Conservation (phyloP, 2,797 vertebrate genomes). For the Lycodopsis pacificus region DNA sequence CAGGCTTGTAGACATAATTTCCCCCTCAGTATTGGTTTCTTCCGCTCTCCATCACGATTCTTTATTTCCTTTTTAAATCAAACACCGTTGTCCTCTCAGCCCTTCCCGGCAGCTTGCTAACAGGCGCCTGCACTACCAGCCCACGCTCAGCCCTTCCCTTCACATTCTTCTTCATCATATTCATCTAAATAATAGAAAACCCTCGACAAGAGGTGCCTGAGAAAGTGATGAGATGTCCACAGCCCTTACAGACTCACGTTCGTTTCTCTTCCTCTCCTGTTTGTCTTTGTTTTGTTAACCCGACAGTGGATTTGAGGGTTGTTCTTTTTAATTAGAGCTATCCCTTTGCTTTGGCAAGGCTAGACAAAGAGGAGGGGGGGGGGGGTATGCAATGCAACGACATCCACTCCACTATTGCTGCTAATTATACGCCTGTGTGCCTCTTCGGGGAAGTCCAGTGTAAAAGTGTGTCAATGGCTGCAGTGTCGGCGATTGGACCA, state of each 20-base stretch:
- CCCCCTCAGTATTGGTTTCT: constrained; percentile 2
- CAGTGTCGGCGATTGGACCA: constrained; percentile 53
- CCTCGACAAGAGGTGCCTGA: constrained; percentile 43
- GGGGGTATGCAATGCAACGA: constrained; percentile 55
- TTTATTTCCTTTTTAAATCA: constrained; percentile 40
- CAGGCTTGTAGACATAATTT: constrained; percentile 9
- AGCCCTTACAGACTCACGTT: constrained; percentile 38
- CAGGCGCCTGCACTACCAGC: constrained; percentile 1
- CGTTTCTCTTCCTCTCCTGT: neutral
- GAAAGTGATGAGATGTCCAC: constrained; percentile 55
- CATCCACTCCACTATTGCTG: constrained; percentile 55
- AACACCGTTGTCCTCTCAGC: constrained; percentile 46
- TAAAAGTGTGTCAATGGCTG: constrained; percentile 66
- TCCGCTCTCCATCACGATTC: neutral
- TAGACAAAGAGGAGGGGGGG: constrained; percentile 43
- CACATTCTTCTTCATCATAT: constrained; percentile 27
- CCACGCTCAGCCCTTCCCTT: constrained; percentile 8
- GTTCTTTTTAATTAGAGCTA: constrained; percentile 76
- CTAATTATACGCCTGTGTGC: constrained; percentile 67
- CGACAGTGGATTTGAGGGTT: constrained; percentile 61
- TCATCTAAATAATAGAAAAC: constrained; percentile 70
- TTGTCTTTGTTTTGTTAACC: constrained; percentile 1
- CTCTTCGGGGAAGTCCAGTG: constrained; percentile 55
- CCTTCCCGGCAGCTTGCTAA: constrained; percentile 25
- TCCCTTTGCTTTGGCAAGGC: constrained; percentile 41